Evolutionary conservation across 1,140 invertebrate species (phyloP), one percentile per base, ranked within the genome.

Genomic region (Heliconius hermathena): DNA sequence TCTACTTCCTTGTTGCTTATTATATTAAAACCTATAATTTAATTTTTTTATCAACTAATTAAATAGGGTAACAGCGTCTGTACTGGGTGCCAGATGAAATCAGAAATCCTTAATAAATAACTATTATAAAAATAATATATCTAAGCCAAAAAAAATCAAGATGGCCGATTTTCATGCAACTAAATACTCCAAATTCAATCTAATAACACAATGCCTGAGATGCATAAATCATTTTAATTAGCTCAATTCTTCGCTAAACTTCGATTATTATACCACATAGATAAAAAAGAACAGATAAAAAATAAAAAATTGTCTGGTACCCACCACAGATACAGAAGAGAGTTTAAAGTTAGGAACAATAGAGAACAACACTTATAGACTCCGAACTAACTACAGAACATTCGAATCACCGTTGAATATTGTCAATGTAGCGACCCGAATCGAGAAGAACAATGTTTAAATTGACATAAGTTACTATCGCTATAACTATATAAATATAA

Each of bases 331-430:
- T 78, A 74, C 38, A 46, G 16, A 78, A 74, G 26, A 33, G 22
- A 72, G 8, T 72, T 72, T 26, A 33, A 22, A 52, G 76, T 60
- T 71, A 71, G 66, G 80, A 88, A 85, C 78, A 83, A 79, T 82
- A 72, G 77, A 79, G 60, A 78, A 89, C 81, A 91, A 93, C 90
- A 87, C 78, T 81, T 75, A 82, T 90, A 90, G 81, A 93, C 88
- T 91, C 88, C 86, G 84, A 85, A 89, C 78, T 71, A 87, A 66
- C 88, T 90, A 91, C 82, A 77, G 84, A 90, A 91, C 86, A 83
- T 88, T 83, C 83, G 79, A 90, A 92, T 90, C 90, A 91, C 90
- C 83, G 73, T 78, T 82, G 82, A 75, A 91, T 93, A 93, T 93
- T 93, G 91, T 93, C 91, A 90, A 85, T 89, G 88, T 91, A 85